A percentile compares a stretch with the other conserved stretches of the same genome.
phyloP scores from a whole-genome alignment of 2,888 invertebrate genomes.

The Tridacna crocea region DNA sequence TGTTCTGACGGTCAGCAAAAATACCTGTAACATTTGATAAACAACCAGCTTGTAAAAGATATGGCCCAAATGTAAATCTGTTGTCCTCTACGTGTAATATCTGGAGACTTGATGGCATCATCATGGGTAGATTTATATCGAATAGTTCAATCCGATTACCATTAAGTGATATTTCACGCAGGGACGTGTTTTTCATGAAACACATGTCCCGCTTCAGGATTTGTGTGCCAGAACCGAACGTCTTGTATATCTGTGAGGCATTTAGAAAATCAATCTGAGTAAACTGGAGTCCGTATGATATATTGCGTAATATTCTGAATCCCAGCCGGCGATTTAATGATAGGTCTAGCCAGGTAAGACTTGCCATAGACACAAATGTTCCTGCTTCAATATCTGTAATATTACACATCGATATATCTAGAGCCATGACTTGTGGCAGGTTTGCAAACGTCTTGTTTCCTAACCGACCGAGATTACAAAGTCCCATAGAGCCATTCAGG shows the following conservation, averaged over 20 bases:
- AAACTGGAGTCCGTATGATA: constrained; percentile 49
- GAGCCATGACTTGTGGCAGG: not conserved
- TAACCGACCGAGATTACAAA: constrained; percentile 1
- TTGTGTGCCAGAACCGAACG: constrained; percentile 38
- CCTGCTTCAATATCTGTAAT: constrained; percentile 4
- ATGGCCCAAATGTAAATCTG: constrained; percentile 44
- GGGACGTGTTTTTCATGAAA: constrained; percentile 43
- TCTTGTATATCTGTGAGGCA: constrained; percentile 33
- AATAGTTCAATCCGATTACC: constrained; percentile 35
- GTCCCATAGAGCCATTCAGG: not conserved
- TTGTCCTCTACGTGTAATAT: constrained; percentile 39
- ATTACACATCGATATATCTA: constrained; percentile 9
- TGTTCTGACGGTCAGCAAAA: constrained; percentile 18
- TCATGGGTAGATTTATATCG: constrained; percentile 26
- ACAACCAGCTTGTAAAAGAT: constrained; percentile 38
- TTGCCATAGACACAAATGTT: not conserved
- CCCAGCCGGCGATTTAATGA: constrained; percentile 42
- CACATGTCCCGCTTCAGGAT: constrained; percentile 41
- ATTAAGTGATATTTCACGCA: constrained; percentile 33
- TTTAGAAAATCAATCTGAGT: constrained; percentile 40
- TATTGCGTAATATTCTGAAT: constrained; percentile 32
- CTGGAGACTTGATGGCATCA: constrained; percentile 32
- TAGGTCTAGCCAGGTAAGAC: constrained; percentile 30
- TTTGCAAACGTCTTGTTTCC: not conserved
- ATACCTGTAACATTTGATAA: not conserved